Base-by-base conservation (phyloP, 2,113 vertebrate species). In the Petromus typicus region DNA sequence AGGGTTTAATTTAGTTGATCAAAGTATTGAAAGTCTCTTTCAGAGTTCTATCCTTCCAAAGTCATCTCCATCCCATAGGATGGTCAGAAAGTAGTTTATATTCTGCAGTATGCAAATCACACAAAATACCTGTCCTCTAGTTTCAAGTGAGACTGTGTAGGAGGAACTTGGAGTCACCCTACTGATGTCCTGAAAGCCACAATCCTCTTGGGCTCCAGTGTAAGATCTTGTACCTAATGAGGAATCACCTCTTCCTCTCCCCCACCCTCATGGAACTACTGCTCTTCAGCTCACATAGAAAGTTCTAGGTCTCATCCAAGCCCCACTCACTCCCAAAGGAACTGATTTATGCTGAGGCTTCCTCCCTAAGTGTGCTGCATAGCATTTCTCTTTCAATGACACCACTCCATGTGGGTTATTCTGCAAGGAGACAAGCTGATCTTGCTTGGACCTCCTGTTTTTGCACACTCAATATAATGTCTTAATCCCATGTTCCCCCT, bases 1-100 rank as follows among this genome's bases (percentile, higher is more conserved):
- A 71, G 37, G 32, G 71, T 94, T 81, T 89, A 71, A 86, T 40
- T 93, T 32, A 83, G 48, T 82, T 64, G 57, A 87, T 43, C 76
- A 61, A 85, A 86, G 61, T 85, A 45, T 56, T 71, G 10, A 56
- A 76, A 82, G 57, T 66, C 40, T 30, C 20, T 90, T 40, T 85
- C 30, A 48, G 12, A 86, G 54, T 64, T 69, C 71, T 63, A 22
- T 20, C 8, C 17, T 76, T 64, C 22, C 5, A 8, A 63, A 67
- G 10, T 43, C 66, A 37, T 89, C 34, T 23, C 73, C 11, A 27
- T 27, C 43, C 22, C 13, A 40, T 56, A 78, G 3, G 22, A 13
- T 64, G 17, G 45, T 34, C 64, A 91, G 54, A 81, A 71, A 93
- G 37, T 27, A 80, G 37, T 34, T 91, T 45, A 23, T 22, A 9